These are phyloP conservation scores for Lottia gigantea DNA, from an alignment of 2,888 invertebrate species.

Conservation along the genomic window DNA sequence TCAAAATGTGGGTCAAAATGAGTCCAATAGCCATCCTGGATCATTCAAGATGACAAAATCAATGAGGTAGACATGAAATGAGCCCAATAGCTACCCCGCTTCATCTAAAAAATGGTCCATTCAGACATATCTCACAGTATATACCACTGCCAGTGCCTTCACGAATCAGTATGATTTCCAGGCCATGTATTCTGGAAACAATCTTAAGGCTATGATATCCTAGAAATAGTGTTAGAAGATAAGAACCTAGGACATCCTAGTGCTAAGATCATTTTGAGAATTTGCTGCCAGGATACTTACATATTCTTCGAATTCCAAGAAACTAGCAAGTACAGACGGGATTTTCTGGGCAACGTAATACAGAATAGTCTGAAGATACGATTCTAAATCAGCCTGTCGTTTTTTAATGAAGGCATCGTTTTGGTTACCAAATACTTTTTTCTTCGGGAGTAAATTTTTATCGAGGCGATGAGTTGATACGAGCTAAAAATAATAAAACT, in stretches of 20 bases:
- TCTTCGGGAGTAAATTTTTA: conserved; percentile 89
- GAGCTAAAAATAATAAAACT: conserved; percentile 68
- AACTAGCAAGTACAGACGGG: conserved; percentile 84
- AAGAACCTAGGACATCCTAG: too few species aligned
- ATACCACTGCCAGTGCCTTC: background rate
- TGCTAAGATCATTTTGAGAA: too few species aligned
- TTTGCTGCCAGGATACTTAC: conserved; percentile 62
- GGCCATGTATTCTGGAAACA: too few species aligned
- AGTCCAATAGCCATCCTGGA: too few species aligned
- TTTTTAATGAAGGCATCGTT: conserved; percentile 88
- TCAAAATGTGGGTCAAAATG: too few species aligned
- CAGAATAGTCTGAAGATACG: conserved; percentile 81
- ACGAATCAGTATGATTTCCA: too few species aligned
- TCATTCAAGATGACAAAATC: too few species aligned
- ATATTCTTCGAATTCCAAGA: conserved; percentile 88
- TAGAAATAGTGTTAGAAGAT: too few species aligned
- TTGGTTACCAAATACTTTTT: conserved; percentile 91
- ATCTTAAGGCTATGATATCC: too few species aligned
- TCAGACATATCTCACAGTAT: background rate
- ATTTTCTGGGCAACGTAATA: conserved; percentile 75
- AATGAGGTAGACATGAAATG: too few species aligned
- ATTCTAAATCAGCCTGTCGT: conserved; percentile 81
- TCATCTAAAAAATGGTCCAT: too few species aligned
- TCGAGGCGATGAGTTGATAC: conserved; percentile 83
- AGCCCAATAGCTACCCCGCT: too few species aligned